A percentile compares a stretch with the other conserved stretches of the same genome.
phyloP scores from a whole-genome alignment of 2,113 vertebrate species.

The Siniperca chuatsi region DNA sequence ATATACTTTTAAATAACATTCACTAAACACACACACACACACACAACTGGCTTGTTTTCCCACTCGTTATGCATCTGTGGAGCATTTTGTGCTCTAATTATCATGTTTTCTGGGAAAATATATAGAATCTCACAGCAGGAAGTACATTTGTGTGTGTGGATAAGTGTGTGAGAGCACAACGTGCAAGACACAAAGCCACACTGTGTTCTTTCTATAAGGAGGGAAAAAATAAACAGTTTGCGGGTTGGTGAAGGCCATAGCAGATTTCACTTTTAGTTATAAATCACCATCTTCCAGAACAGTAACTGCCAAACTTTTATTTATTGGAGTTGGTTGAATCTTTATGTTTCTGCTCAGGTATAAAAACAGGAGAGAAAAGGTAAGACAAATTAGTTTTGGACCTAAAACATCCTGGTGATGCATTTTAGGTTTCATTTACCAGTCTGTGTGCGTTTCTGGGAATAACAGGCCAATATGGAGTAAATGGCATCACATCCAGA shows the following conservation, averaged over 20 bases:
- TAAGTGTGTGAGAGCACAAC: neutral
- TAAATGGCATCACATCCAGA: neutral
- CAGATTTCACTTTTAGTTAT: neutral
- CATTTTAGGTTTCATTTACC: neutral
- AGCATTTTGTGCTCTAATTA: constrained; percentile 45
- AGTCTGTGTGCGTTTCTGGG: neutral
- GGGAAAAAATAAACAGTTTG: neutral
- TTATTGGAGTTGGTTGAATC: neutral
- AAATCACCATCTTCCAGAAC: neutral
- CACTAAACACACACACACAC: neutral
- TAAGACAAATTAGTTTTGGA: neutral
- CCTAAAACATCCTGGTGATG: neutral
- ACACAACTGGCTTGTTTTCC: neutral
- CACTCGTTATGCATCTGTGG: neutral
- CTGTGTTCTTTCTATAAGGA: neutral
- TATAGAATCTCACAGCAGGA: neutral
- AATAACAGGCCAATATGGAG: too few relatives aligned
- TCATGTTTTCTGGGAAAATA: constrained; percentile 15
- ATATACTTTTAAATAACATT: too few relatives aligned
- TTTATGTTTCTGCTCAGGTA: neutral
- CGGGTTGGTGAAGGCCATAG: neutral
- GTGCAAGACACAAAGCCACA: neutral
- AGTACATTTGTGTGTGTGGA: neutral
- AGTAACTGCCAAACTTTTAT: neutral
- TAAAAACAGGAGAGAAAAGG: neutral